A percentile compares a stretch with the other conserved stretches of the same genome.
Evolutionary conservation across 2,888 invertebrate genomes (phyloP).

Genomic region (Oxycera nigricornis): DNA sequence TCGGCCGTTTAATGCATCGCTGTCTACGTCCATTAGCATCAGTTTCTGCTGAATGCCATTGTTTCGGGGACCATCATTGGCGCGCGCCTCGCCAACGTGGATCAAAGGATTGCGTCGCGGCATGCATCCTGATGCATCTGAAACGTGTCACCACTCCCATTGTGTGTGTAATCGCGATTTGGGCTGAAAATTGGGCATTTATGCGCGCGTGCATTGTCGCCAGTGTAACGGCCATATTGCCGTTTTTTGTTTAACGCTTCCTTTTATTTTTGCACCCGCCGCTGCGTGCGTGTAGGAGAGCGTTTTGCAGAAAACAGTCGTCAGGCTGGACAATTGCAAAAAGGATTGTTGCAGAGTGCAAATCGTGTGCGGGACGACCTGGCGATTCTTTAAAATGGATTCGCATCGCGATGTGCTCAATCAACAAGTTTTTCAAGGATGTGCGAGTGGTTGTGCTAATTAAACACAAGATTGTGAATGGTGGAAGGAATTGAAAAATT

Average conservation of each 20-base stretch:
- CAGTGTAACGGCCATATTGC: constrained; percentile 33
- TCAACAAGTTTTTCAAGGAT: constrained; percentile 5
- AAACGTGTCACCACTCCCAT: constrained; percentile 30
- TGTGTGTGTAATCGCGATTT: constrained; percentile 30
- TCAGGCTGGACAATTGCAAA: constrained; percentile 12
- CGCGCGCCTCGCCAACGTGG: neutral
- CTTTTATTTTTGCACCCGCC: constrained; percentile 3
- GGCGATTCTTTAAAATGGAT: neutral
- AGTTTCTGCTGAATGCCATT: neutral
- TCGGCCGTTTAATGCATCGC: neutral
- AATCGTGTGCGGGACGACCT: neutral
- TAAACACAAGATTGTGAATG: no score
- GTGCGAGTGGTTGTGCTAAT: no score
- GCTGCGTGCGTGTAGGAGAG: constrained; percentile 1
- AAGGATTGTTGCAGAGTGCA: neutral
- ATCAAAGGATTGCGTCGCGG: constrained; percentile 15
- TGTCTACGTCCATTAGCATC: neutral
- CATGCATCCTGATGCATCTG: constrained; percentile 21
- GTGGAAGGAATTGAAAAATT: no score
- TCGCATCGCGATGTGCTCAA: neutral
- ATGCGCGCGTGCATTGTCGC: constrained; percentile 32
- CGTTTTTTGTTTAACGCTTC: constrained; percentile 16
- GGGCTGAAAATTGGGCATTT: constrained; percentile 27
- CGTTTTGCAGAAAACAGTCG: constrained; percentile 19
- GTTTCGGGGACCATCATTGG: neutral